phyloP scores from a whole-genome alignment of 2,113 vertebrate genomes.

The Nicator chloris region DNA sequence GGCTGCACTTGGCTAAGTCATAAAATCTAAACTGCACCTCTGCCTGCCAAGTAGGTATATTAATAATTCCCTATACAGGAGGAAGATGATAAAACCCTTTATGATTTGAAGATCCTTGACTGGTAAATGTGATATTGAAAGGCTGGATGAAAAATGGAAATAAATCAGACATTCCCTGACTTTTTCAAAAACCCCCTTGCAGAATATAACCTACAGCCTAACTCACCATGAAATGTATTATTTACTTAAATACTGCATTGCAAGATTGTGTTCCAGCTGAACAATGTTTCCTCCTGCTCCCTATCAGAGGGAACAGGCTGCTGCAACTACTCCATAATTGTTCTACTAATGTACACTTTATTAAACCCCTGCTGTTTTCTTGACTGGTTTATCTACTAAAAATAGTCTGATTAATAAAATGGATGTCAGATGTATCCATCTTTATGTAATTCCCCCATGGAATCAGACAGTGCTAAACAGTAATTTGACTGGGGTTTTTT shows the following conservation, averaged over 20 bases:
- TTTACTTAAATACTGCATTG: neutral
- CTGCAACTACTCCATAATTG: slow-evolving; percentile 6
- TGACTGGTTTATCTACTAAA: slow-evolving; percentile 40
- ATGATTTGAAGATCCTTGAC: neutral
- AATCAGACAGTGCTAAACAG: neutral
- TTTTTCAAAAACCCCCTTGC: neutral
- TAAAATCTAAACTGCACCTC: neutral
- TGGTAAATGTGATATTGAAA: neutral
- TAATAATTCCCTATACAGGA: neutral
- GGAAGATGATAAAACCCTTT: neutral
- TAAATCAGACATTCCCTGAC: neutral
- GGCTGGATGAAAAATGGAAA: neutral
- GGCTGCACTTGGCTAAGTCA: neutral
- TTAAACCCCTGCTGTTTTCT: slow-evolving; percentile 54
- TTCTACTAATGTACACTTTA: slow-evolving; percentile 33
- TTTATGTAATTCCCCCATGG: neutral
- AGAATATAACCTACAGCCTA: neutral
- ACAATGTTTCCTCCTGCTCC: neutral
- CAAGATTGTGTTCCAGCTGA: neutral
- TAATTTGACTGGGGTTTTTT: neutral
- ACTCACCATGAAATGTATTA: neutral
- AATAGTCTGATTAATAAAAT: slow-evolving; percentile 48
- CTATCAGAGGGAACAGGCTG: slow-evolving; percentile 5
- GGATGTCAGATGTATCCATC: neutral
- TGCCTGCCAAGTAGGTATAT: neutral